Evolutionary conservation across 2,797 vertebrate genomes (phyloP), one percentile per base, ranked within the genome.

Genomic region (Nannoperca obscura): DNA sequence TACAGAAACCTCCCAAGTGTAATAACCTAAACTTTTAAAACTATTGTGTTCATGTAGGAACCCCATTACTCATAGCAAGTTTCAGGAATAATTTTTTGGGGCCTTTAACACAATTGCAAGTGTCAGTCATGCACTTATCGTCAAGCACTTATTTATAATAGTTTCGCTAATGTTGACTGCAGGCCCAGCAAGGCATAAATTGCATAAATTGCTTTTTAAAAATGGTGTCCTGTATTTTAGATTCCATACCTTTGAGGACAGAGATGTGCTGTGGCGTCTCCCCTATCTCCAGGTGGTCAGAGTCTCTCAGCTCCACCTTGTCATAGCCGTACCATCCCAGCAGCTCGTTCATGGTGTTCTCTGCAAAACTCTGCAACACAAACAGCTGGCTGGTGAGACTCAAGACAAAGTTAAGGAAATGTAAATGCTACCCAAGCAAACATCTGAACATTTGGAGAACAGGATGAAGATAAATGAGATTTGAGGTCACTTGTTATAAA

Each of bases 251-350:
- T 99, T 97, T 99, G 90, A 99, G 97, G 92, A 99, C 97, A 93
- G 98, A 99, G 95, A 99, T 97, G 94, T 99, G 98, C 89, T 99
- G 98, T 64, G 97, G 96, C 89, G 95, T 96, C 93, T 99, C 98
- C 91, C 96, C 97, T 64, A 99, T 97, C 88, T 99, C 98, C 91
- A 99, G 96, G 94, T 97, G 97, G 92, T 99, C 98, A n/a, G 97
- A 97, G 89, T 99, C 98, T 94, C 98, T 97, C 89, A 99, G 76
- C 95, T 99, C 98, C 95, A 99, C 98, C 94, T 99, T 99, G 96
- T 99, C 98, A 72, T 99, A 99, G 85, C 98, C 98, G 81, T 99
- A 99, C 98, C 98, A 99, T 83, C 98, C 98, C 91, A 99, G 96
- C 81, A 99, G 96, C 93, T 99, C 98, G 84, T 99, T 99, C 98